Base-by-base conservation (phyloP, 2,888 invertebrate genomes). In the Meiosimyza decipiens region DNA sequence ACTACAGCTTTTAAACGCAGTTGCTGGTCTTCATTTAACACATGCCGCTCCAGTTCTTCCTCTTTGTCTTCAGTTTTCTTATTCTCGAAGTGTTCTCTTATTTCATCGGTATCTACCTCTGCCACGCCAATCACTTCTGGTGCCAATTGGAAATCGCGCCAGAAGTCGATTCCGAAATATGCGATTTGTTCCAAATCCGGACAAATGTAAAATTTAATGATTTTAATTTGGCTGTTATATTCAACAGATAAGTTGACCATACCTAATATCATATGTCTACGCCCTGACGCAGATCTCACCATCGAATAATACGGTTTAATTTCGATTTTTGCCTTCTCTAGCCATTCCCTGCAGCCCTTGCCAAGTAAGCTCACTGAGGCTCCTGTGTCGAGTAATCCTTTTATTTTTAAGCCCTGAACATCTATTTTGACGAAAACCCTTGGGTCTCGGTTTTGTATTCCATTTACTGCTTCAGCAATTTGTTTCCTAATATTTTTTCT, bases 321-420 rank as follows among this genome's bases (percentile, higher is more conserved):
- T n/a, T 16, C 16, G 9, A 47, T n/a, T 7, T 57, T 18, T 13
- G 57, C n/a, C 15, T 68, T 47, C 12, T 49, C 22, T 6, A 68
- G 3, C 15, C 57, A 18, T 28, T 68, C 68, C 11, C 12, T 49
- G 57, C 68, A 68, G 15, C 57, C 57, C 11, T 68, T 59, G 28
- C 68, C 72, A 40, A 72, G n/a, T 40, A 72, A 51, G 50, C 62
- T 72, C 15, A 67, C 67, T 9, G 67, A 60, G 6, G 67, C 62
- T 13, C 62, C 66, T 18, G 66, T 47, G 40, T 67, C 72, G 15
- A 67, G 52, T 22, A 72, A n/a, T 1, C 18, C 60, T n/a, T 15
- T 50, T 15, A 60, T 33, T 62, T 51, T 16, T n/a, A 5, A 49
- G 47, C 15, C 13, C 22, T 22, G n/a, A 6, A 11, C 9, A 3